A percentile compares a stretch with the other conserved stretches of the same genome.
Evolutionary conservation across 2,113 vertebrate genomes (phyloP).

Genomic region (Rhizomys pruinosus): DNA sequence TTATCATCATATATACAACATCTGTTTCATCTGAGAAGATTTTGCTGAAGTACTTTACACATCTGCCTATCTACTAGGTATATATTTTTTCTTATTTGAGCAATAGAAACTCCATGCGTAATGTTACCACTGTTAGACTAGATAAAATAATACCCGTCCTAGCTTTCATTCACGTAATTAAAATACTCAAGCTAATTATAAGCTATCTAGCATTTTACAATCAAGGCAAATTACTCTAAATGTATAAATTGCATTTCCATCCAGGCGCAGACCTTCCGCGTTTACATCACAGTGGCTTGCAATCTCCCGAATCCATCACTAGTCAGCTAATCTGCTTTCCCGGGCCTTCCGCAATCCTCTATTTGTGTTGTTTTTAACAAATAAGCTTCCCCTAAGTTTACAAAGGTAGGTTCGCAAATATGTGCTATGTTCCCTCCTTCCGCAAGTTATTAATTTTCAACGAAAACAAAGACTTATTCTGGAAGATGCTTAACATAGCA

Average conservation of each 20-base stretch:
- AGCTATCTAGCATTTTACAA: background rate
- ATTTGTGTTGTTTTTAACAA: constrained; percentile 2
- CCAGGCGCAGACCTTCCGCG: background rate
- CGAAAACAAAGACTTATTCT: background rate
- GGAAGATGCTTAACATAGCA: background rate
- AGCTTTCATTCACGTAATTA: too few relatives aligned
- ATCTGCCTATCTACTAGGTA: background rate
- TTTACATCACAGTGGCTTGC: background rate
- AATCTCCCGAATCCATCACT: background rate
- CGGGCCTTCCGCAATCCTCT: background rate
- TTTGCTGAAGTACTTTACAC: background rate
- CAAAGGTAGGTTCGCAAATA: background rate
- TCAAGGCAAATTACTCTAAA: background rate
- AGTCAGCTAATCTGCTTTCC: background rate
- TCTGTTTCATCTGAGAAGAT: constrained; percentile 6
- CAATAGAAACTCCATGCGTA: too few relatives aligned
- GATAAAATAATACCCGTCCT: background rate
- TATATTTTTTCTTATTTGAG: constrained; percentile 22
- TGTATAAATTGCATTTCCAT: constrained; percentile 4
- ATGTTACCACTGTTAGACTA: too few relatives aligned
- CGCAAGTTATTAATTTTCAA: background rate
- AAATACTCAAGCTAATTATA: too few relatives aligned
- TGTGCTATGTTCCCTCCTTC: background rate
- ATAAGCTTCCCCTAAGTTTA: background rate
- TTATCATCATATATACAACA: background rate